Evolutionary conservation across 2,113 vertebrate species (phyloP).

Genomic region (Aegotheles bennettii): DNA sequence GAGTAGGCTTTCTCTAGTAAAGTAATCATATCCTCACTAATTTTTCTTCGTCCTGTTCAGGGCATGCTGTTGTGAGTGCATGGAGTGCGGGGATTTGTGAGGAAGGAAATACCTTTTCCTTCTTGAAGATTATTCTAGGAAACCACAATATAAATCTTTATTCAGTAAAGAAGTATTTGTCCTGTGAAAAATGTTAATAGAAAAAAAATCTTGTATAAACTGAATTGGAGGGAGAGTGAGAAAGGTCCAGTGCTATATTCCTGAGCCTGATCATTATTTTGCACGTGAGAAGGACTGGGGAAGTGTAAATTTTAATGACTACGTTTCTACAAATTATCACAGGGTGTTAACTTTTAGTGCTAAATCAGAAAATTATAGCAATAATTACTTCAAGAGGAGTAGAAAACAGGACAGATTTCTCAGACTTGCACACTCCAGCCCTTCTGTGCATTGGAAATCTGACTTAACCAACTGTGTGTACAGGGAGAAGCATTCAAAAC

Average conservation of each 20-base stretch:
- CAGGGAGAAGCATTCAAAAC: neutral
- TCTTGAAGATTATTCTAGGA: conserved; percentile 50
- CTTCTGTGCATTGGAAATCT: neutral
- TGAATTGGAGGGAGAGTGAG: neutral
- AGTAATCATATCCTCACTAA: conserved; percentile 56
- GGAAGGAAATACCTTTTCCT: conserved; percentile 52
- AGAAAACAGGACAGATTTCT: neutral
- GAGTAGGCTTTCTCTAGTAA: conserved; percentile 34
- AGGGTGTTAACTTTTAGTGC: neutral
- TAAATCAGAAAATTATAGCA: neutral
- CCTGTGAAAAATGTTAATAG: neutral
- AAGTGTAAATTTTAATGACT: neutral
- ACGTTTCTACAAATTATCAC: neutral
- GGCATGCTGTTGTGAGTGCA: neutral
- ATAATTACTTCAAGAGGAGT: neutral
- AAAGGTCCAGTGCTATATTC: neutral
- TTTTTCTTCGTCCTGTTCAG: conserved; percentile 48
- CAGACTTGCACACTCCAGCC: neutral
- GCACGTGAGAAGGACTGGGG: neutral
- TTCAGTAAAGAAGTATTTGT: neutral
- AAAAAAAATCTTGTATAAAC: neutral
- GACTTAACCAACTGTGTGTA: neutral
- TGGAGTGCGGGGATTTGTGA: conserved; percentile 22
- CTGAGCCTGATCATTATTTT: neutral
- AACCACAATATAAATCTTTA: conserved; percentile 22